Conservation (phyloP, 2,113 vertebrate species). For the Geothlypis trichas region DNA sequence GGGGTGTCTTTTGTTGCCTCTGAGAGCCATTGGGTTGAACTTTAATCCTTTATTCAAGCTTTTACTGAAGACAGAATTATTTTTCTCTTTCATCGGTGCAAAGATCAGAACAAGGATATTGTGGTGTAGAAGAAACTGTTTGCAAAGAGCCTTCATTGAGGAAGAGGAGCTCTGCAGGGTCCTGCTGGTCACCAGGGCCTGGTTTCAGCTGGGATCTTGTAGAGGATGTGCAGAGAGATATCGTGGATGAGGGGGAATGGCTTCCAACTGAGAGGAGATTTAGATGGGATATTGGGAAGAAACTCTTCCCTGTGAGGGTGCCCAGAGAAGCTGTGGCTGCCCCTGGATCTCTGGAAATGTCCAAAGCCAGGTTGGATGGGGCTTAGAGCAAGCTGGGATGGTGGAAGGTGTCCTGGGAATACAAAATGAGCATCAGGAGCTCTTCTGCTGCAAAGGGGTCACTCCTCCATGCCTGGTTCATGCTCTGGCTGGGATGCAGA, state of each 20-base stretch:
- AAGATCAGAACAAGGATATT: neutral
- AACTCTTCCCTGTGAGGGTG: neutral
- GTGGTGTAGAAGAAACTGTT: neutral
- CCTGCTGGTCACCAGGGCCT: neutral
- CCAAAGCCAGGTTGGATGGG: fast-evolving
- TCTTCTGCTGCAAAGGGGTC: neutral
- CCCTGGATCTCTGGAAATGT: neutral
- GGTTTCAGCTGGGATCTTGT: neutral
- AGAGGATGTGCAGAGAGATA: neutral
- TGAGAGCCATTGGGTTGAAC: neutral
- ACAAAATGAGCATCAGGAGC: neutral
- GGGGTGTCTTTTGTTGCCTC: neutral
- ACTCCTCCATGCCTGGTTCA: fast-evolving
- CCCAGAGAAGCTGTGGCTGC: neutral
- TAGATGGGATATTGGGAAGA: neutral
- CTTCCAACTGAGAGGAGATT: neutral
- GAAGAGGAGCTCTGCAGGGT: neutral
- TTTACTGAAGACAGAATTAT: neutral
- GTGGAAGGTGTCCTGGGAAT: neutral
- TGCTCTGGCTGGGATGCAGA: neutral
- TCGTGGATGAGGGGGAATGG: too few relatives aligned
- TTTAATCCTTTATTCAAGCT: neutral
- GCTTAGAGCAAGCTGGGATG: fast-evolving
- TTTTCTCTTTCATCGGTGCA: neutral
- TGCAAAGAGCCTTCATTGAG: neutral